Percentiles rank a stretch among this genome's conserved stretches.
phyloP scores from a whole-genome alignment of 2,797 vertebrate genomes.

The Psittacula echo region DNA sequence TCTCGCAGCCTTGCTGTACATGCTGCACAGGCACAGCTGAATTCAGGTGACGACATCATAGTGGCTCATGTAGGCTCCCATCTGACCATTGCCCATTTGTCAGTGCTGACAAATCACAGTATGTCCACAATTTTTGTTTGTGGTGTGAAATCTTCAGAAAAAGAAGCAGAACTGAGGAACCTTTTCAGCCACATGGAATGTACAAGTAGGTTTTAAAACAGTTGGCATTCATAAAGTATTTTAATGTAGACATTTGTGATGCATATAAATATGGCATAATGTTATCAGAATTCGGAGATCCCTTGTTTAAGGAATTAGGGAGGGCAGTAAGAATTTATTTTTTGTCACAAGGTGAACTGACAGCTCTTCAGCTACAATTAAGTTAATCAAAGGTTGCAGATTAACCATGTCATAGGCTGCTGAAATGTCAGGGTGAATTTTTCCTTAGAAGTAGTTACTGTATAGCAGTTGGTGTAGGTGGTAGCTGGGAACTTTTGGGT shows the following conservation, averaged over 20 bases:
- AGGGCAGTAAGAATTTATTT: background rate
- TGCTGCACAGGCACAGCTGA: slow-evolving; percentile 79
- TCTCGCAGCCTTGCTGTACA: slow-evolving; percentile 87
- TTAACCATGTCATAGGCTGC: background rate
- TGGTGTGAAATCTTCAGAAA: slow-evolving; percentile 72
- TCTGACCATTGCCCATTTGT: slow-evolving; percentile 85
- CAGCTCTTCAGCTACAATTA: background rate
- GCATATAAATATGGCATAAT: background rate
- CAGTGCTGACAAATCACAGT: slow-evolving; percentile 74
- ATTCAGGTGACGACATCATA: slow-evolving; percentile 81
- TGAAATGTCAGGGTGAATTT: background rate
- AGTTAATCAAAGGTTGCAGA: background rate
- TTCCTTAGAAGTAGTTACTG: background rate
- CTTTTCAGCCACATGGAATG: slow-evolving; percentile 82
- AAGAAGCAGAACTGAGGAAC: slow-evolving; percentile 78
- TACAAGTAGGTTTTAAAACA: slow-evolving; percentile 81
- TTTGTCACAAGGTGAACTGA: background rate
- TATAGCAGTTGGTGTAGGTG: background rate
- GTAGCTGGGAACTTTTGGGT: background rate
- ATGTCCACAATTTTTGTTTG: slow-evolving; percentile 82
- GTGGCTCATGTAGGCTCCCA: slow-evolving; percentile 84
- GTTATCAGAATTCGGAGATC: background rate
- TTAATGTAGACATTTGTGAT: background rate
- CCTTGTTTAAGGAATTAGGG: background rate
- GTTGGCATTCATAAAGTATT: background rate